Base-by-base conservation (phyloP, 1,140 invertebrate genomes). In the Aleiodes sp. region DNA sequence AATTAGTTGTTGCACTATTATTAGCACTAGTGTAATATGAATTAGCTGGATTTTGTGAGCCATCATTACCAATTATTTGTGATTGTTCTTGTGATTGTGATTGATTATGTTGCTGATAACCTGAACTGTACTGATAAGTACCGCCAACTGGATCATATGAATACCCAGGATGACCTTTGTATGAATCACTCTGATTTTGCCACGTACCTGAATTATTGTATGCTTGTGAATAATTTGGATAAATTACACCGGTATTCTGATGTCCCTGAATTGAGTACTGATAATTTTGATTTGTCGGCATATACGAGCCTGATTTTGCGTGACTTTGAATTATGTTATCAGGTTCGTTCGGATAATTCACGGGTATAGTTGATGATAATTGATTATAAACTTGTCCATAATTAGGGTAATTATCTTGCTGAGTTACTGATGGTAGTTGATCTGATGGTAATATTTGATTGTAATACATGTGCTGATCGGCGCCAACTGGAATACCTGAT, bases 111-210 rank as follows among this genome's bases (percentile, higher is more conserved):
- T 68, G 84, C 61, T 88, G 87, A 65, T 88, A 89, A 6, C 87
- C 88, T 62, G 87, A 88, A 67, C 79, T 87, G 66, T 89, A 89
- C 14, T 87, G 84, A 70, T 89, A 88, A 9, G 73, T 77, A 0
- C 88, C 88, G 1, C 82, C 80, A 0, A 74, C 71, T 2, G 75
- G 39, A 73, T 89, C 88, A 70, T 80, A 89, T 1, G 79, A 82
- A 62, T 88, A 90, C 14, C 87, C 87, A 7, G 88, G 87, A 76
- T 89, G 88, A 21, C 86, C 86, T 73, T 87, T 84, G 68, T 88
- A 89, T 1, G 84, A 79, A 31, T 79, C 83, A n/a, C 81, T 74
- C 46, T 26, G 70, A 69, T 72, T 72, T 4, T 65, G 66, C 33
- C 79, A 78, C 62, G 69, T 65, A 14, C 76, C 75, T 6, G 67